Percentiles rank a stretch among this genome's conserved stretches.
phyloP scores from a whole-genome alignment of 2,888 invertebrate species.

The Monoplex corrugatus region DNA sequence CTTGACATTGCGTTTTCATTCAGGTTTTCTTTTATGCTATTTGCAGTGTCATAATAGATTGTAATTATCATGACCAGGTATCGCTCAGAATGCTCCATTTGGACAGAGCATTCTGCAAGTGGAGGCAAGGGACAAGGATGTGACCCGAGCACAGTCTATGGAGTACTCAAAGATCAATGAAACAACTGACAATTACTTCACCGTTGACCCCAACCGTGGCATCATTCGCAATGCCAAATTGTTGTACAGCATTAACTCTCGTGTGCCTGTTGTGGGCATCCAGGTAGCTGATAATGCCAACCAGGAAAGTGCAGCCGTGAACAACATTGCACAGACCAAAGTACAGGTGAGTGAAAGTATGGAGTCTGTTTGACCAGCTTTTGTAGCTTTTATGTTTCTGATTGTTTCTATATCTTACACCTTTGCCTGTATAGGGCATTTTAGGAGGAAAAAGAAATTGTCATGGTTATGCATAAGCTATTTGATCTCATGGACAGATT shows the following conservation, averaged over 20 bases:
- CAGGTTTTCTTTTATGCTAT: no score
- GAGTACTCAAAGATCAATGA: conserved; percentile 54
- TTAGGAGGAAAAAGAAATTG: no score
- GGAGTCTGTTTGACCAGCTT: neutral
- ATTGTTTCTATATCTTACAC: no score
- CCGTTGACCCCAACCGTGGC: conserved; percentile 66
- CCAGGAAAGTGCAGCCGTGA: neutral
- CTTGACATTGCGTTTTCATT: no score
- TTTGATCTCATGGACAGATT: no score
- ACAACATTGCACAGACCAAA: conserved; percentile 53
- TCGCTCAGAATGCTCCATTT: conserved; percentile 74
- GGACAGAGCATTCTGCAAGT: conserved; percentile 73
- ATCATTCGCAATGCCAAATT: conserved; percentile 66
- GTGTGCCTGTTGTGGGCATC: conserved; percentile 62
- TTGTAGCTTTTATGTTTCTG: no score
- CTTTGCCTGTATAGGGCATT: no score
- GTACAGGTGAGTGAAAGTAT: conserved; percentile 57
- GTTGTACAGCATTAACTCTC: conserved; percentile 62
- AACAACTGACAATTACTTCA: conserved; percentile 58
- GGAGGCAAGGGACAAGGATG: conserved; percentile 68
- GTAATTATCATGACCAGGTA: conserved; percentile 71
- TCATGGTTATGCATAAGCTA: no score
- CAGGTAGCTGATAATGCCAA: conserved; percentile 54
- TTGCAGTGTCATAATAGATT: no score
- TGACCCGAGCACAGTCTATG: conserved; percentile 57